Conservation (phyloP, 1,140 invertebrate species). For the Sweltsa coloradensis region DNA sequence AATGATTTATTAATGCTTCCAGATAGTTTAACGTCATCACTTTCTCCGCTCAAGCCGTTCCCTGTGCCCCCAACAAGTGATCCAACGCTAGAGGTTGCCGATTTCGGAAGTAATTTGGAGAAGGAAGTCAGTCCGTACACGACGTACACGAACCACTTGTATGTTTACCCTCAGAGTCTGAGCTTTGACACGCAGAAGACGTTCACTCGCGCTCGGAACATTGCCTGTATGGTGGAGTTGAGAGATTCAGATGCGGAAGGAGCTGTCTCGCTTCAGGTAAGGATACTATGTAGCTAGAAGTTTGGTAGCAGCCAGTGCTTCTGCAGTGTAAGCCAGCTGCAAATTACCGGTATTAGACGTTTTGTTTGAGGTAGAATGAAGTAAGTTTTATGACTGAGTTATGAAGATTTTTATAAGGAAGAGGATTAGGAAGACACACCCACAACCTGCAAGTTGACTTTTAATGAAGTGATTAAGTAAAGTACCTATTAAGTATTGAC, state of each 20-base stretch:
- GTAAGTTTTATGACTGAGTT: too few relatives aligned
- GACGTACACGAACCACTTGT: conserved; percentile 75
- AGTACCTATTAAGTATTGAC: too few relatives aligned
- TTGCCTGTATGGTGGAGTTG: conserved; percentile 77
- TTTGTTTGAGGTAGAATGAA: neutral
- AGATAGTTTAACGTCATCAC: conserved; percentile 69
- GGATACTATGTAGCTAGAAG: conserved; percentile 18
- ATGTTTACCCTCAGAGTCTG: conserved; percentile 75
- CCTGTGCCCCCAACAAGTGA: conserved; percentile 56
- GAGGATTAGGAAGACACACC: too few relatives aligned
- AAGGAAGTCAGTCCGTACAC: conserved; percentile 64
- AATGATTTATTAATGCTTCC: too few relatives aligned
- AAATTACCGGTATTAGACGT: too few relatives aligned
- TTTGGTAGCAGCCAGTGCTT: too few relatives aligned
- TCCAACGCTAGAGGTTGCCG: conserved; percentile 67
- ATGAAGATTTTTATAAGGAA: too few relatives aligned
- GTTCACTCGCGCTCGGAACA: conserved; percentile 78
- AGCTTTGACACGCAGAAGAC: conserved; percentile 87
- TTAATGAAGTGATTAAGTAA: too few relatives aligned
- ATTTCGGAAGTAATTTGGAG: conserved; percentile 61
- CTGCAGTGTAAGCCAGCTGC: too few relatives aligned
- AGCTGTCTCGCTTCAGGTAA: conserved; percentile 53
- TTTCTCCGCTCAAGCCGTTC: conserved; percentile 70
- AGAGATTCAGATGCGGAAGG: conserved; percentile 62
- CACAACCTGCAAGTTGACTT: too few relatives aligned